A percentile compares a stretch with the other conserved stretches of the same genome.
Conservation (phyloP, 37 sponge, comb jelly and placozoan genomes). For the Hexactinellida sp. region DNA sequence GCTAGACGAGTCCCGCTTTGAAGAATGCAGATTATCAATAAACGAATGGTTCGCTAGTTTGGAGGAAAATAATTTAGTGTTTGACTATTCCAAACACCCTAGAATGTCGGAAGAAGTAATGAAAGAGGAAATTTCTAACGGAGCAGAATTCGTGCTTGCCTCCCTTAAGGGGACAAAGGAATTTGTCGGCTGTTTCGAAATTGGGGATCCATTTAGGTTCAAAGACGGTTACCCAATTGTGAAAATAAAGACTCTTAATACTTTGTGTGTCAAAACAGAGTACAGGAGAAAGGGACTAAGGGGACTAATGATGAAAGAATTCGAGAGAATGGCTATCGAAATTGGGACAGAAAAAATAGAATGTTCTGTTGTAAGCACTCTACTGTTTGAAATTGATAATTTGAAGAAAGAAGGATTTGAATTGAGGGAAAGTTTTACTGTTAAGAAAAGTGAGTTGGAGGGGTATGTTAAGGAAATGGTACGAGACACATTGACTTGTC, state of each 20-base stretch:
- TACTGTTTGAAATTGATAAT: not conserved
- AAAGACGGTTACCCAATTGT: too few species aligned
- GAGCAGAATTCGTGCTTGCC: not conserved
- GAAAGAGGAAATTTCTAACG: not conserved
- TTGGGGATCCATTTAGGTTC: not conserved
- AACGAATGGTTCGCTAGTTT: not conserved
- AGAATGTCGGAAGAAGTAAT: not conserved
- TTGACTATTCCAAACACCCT: not conserved
- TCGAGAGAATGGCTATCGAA: not conserved
- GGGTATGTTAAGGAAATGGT: too few species aligned
- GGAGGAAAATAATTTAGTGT: not conserved
- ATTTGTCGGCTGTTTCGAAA: not conserved
- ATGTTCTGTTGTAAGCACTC: not conserved
- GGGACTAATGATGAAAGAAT: not conserved
- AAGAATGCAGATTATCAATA: not conserved
- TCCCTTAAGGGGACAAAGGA: not conserved
- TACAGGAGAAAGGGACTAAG: not conserved
- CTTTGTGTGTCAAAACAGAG: not conserved
- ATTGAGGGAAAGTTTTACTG: not conserved
- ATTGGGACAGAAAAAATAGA: not conserved
- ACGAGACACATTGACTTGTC: too few species aligned
- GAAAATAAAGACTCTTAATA: too few species aligned
- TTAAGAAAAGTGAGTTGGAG: not conserved
- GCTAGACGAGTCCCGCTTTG: not conserved
- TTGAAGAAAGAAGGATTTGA: not conserved